Conservation (phyloP, 2,113 vertebrate species). For the Chascanopsetta lugubris region DNA sequence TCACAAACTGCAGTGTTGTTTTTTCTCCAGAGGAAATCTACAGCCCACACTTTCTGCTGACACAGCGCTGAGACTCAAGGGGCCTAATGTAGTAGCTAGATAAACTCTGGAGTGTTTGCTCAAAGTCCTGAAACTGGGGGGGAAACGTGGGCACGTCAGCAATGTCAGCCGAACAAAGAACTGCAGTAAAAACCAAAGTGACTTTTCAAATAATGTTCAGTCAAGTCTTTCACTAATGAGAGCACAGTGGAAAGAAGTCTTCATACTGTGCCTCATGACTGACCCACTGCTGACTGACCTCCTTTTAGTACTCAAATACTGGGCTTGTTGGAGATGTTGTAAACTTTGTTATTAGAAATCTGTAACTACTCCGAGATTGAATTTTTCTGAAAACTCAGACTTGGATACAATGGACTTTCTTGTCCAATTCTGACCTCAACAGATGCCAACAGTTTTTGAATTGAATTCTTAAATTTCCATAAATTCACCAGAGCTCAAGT, state of each 20-base stretch:
- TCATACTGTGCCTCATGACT: background rate
- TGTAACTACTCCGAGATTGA: too few relatives aligned
- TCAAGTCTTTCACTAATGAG: background rate
- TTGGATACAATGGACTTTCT: too few relatives aligned
- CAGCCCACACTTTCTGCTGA: constrained; percentile 7
- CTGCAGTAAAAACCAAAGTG: background rate
- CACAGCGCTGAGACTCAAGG: constrained; percentile 14
- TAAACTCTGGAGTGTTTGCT: constrained; percentile 8
- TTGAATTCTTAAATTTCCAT: too few relatives aligned
- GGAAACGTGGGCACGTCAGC: constrained; percentile 1
- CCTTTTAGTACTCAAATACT: too few relatives aligned
- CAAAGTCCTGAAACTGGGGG: background rate
- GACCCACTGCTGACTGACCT: too few relatives aligned
- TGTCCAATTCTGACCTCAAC: too few relatives aligned
- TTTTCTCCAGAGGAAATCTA: constrained; percentile 8
- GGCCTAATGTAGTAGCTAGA: background rate
- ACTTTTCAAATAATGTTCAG: background rate
- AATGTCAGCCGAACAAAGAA: background rate
- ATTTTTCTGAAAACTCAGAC: too few relatives aligned
- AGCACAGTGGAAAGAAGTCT: background rate
- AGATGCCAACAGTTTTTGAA: too few relatives aligned
- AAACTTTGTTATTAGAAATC: too few relatives aligned
- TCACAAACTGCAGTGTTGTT: rapidly evolving
- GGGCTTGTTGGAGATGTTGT: too few relatives aligned
- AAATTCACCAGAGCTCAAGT: too few relatives aligned